Conservation (phyloP, 2,888 invertebrate genomes). For the Microctonus hyperodae region DNA sequence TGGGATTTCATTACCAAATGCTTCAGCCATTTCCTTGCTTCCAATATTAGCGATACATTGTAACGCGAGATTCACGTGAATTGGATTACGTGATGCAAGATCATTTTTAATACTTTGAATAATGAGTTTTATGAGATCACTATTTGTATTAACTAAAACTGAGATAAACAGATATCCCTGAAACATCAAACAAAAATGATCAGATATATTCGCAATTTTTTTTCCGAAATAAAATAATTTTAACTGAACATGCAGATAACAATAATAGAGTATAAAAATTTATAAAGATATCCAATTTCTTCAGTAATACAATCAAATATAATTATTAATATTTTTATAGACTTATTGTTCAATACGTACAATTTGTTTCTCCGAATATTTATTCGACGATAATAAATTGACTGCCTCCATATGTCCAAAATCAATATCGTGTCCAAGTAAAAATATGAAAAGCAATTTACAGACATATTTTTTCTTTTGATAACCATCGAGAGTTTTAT, state of each 20-base stretch:
- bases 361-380: conserved; percentile 99
- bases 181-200: conserved; percentile 47
- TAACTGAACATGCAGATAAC: too few relatives aligned
- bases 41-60: conserved; percentile 99
- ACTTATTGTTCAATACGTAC: conserved; percentile 66
- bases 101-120: conserved; percentile 99
- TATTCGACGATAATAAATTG: conserved; percentile 98
- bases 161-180: conserved; percentile 99
- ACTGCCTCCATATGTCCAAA: conserved; percentile 99
- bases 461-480: conserved; percentile 99
- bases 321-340: background rate
- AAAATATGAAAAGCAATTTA: conserved; percentile 98
- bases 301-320: too few relatives aligned
- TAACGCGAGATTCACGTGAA: conserved; percentile 97
- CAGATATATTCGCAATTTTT: too few relatives aligned
- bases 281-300: background rate
- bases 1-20: conserved; percentile 97
- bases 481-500: conserved; percentile 99
- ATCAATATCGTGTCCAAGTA: conserved; percentile 99
- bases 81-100: conserved; percentile 93
- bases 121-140: conserved; percentile 98
- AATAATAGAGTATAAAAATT: too few relatives aligned
- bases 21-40: conserved; percentile 99
- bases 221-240: too few relatives aligned
- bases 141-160: conserved; percentile 97